Percentiles rank a stretch among this genome's conserved stretches.
Evolutionary conservation across 2,888 invertebrate genomes (phyloP).

Genomic region (Spodoptera exigua): DNA sequence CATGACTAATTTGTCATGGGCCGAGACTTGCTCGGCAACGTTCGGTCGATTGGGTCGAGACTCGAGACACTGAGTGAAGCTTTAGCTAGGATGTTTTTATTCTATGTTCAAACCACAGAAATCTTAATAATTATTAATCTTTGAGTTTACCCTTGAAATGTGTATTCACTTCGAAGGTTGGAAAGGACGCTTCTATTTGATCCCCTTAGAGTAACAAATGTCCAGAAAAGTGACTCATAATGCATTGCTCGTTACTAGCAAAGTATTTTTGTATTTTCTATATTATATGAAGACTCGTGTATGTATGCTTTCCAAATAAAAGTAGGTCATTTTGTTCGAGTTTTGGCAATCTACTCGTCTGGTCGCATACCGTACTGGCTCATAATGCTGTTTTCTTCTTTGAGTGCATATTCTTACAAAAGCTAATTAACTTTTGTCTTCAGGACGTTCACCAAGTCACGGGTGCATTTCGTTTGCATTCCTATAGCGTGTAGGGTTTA

Average conservation of each 20-base stretch:
- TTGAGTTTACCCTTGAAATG: too few species aligned
- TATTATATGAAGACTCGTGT: conserved; percentile 23
- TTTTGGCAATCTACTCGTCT: conserved; percentile 53
- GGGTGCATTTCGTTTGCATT: conserved; percentile 33
- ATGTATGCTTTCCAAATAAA: conserved; percentile 49
- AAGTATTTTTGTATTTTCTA: conserved; percentile 25
- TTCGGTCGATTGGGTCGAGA: conserved; percentile 20
- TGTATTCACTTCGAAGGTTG: too few species aligned
- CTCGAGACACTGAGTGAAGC: conserved; percentile 20
- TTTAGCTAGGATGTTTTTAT: conserved; percentile 22
- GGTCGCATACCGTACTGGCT: conserved; percentile 29
- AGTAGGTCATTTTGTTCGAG: conserved; percentile 46
- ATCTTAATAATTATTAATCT: too few species aligned
- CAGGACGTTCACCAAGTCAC: conserved; percentile 19
- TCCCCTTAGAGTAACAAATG: conserved; percentile 12
- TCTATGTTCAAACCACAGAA: conserved; percentile 14
- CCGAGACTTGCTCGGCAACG: conserved; percentile 15
- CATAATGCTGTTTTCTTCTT: conserved; percentile 27
- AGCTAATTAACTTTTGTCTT: conserved; percentile 40
- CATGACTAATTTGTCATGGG: conserved; percentile 56
- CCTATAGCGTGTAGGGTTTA: conserved; percentile 32
- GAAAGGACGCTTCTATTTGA: conserved; percentile 3
- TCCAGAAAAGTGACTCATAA: conserved; percentile 6
- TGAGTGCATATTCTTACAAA: conserved; percentile 29
- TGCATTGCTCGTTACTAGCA: conserved; percentile 16